These are phyloP conservation scores for Aplysia californica DNA, from an alignment of 1,140 invertebrate species.

Conservation along the genomic window DNA sequence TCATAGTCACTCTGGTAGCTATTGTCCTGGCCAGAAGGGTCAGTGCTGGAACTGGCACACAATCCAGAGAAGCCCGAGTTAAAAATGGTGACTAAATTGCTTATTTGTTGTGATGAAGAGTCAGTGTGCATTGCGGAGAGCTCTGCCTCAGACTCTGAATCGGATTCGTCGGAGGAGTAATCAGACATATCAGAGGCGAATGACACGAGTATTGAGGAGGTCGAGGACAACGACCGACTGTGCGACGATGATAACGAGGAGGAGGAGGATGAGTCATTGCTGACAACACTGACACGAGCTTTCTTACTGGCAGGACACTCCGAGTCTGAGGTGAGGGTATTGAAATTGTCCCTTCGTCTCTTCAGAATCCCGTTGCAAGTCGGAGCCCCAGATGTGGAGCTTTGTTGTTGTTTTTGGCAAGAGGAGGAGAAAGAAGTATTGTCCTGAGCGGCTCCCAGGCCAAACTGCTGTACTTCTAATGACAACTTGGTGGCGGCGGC, in stretches of 20 bases:
- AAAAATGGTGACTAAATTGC: conserved; percentile 60
- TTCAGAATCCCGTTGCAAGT: conserved; percentile 21
- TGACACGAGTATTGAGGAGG: too few species aligned
- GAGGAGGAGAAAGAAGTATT: conserved; percentile 20
- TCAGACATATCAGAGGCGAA: too few species aligned
- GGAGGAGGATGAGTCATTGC: not conserved
- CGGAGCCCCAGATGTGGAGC: not conserved
- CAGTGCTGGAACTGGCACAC: conserved; percentile 29
- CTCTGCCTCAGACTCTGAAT: conserved; percentile 26
- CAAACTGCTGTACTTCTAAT: conserved; percentile 32
- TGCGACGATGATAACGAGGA: conserved; percentile 30
- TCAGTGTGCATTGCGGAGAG: conserved; percentile 52
- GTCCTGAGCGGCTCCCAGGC: conserved; percentile 42
- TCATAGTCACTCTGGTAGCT: conserved; percentile 3
- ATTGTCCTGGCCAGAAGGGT: not conserved
- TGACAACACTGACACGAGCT: conserved; percentile 22
- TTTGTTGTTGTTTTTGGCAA: too few species aligned
- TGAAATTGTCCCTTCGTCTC: conserved; percentile 32
- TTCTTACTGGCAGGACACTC: conserved; percentile 37
- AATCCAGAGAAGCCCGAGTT: conserved; percentile 58
- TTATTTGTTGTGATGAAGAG: conserved; percentile 54
- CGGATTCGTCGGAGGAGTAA: conserved; percentile 19
- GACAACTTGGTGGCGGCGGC: conserved; percentile 33
- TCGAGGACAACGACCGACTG: conserved; percentile 22
- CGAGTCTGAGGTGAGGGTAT: conserved; percentile 18